Base-by-base conservation (phyloP, 2,113 vertebrate genomes). In the Toxotes chatareus region DNA sequence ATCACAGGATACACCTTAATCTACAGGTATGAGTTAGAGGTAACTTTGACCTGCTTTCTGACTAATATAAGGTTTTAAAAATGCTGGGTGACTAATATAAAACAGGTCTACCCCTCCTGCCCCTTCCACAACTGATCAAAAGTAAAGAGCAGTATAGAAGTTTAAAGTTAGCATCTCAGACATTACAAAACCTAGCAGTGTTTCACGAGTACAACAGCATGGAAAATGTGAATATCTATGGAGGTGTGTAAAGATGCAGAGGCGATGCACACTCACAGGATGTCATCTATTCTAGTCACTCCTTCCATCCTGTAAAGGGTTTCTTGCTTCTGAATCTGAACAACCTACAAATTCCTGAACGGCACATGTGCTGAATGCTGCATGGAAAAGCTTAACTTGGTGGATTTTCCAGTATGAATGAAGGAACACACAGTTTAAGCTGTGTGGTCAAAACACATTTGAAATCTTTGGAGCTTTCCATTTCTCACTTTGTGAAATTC, bases 221-320 rank as follows among this genome's bases (percentile, higher is more conserved):
- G 88, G 89, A 92, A 93, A 93, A 81, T 85, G 73, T 91, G 86
- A 91, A 81, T 78, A 70, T 88, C 27, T 80, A n/a, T 74, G 73
- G 78, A 67, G 86, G 71, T 34, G 80, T 79, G 65, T 67, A 47
- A 1, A 53, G 69, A n/a, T 82, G 84, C 77, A 88, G 88, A 87
- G 81, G 87, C 68, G 70, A 46, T 5, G 2, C 34, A 46, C 71
- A 40, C 44, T 76, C 21, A 92, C 91, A 94, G 91, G 91, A 93
- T 88, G 86, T 88, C 63, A 65, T 79, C 77, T 73, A 83, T 73
- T 86, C 56, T 84, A 89, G 73, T 92, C 92, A 92, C 60, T 80
- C 67, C 79, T 94, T 93, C 93, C 93, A 88, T 71, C 75, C 60
- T 80, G 76, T 70, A 13, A 73, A 75, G 51, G 47, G 31, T 79